Percentiles rank a stretch among this genome's conserved stretches.
Evolutionary conservation across 2,113 vertebrate species (phyloP).

Genomic region (Archocentrus centrarchus): DNA sequence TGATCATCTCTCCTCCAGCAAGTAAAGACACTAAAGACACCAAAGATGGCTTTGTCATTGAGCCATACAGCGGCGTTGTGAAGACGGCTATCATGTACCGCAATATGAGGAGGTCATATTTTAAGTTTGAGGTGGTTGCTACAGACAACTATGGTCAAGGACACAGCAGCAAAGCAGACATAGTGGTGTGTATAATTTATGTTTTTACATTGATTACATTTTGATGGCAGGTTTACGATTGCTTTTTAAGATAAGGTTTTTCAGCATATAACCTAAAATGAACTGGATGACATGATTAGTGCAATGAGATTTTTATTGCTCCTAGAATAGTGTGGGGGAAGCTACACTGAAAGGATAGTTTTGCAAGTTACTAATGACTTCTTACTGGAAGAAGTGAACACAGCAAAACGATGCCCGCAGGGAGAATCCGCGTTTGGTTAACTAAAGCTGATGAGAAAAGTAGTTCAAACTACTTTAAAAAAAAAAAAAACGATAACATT

Average conservation of each 20-base stretch:
- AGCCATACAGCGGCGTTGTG: conserved; percentile 90
- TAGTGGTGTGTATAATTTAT: conserved; percentile 85
- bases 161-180: conserved; percentile 90
- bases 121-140: conserved; percentile 96
- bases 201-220: neutral
- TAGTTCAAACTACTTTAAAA: neutral
- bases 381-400: conserved; percentile 15
- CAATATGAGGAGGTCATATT: conserved; percentile 96
- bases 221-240: conserved; percentile 10
- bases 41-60: conserved; percentile 94
- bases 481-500: neutral
- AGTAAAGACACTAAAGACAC: conserved; percentile 87
- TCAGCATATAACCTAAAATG: neutral
- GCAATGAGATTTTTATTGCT: conserved; percentile 3
- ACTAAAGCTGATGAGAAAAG: conserved; percentile 10
- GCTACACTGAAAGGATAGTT: conserved; percentile 6
- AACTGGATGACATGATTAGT: neutral
- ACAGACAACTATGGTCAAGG: conserved; percentile 93
- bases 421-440: neutral
- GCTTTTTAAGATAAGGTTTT: neutral
- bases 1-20: conserved; percentile 87
- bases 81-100: conserved; percentile 98
- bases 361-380: conserved; percentile 9
- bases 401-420: neutral
- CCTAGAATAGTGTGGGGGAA: neutral